Evolutionary conservation across 2,113 vertebrate species (phyloP).

Genomic region (Choloepus hoffmanni): DNA sequence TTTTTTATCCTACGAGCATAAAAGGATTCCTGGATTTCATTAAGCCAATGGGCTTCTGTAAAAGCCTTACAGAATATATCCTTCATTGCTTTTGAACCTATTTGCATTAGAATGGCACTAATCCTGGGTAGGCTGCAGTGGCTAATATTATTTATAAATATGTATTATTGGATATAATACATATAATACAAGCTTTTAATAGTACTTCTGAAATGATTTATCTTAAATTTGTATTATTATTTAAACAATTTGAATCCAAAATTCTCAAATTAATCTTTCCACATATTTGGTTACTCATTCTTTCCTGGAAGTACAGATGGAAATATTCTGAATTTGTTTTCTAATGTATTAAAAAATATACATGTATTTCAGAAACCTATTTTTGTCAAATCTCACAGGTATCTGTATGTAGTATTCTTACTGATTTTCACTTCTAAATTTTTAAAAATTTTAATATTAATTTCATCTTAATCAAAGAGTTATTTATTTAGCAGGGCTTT

Average conservation of each 20-base stretch:
- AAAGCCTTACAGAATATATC: background rate
- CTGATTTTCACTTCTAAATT: background rate
- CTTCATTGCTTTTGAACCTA: background rate
- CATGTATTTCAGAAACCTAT: background rate
- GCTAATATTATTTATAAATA: background rate
- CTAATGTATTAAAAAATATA: background rate
- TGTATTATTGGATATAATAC: too few relatives aligned
- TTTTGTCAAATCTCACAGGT: background rate
- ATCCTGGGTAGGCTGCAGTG: background rate
- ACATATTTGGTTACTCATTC: background rate
- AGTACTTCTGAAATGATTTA: background rate
- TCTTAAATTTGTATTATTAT: background rate
- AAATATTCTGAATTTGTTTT: background rate
- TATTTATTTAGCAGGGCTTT: background rate
- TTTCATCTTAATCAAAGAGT: background rate
- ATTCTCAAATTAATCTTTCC: background rate
- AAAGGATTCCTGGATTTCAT: background rate
- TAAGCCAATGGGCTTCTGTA: background rate
- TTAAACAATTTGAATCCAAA: background rate
- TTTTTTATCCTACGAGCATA: slow-evolving; percentile 1
- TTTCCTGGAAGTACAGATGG: background rate
- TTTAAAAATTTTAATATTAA: background rate
- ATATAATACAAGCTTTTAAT: background rate
- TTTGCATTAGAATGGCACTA: background rate
- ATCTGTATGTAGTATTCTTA: background rate